phyloP scores from a whole-genome alignment of 2,888 invertebrate species.

The Taenaris catops region DNA sequence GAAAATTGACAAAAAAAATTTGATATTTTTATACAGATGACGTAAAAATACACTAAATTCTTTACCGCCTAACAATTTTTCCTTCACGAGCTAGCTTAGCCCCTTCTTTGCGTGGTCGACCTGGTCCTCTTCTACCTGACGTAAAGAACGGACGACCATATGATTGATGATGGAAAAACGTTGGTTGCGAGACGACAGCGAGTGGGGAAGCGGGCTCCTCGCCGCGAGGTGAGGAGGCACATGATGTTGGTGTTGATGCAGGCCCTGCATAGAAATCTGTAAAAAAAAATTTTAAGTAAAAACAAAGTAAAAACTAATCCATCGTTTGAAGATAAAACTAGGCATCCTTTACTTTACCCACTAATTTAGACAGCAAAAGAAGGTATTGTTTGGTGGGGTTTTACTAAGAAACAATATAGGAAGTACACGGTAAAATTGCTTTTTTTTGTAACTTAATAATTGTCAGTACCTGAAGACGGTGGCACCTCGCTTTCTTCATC shows the following conservation, averaged over 20 bases:
- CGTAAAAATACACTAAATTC: no score
- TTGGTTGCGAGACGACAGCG: constrained; percentile 50
- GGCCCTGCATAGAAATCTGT: constrained; percentile 80
- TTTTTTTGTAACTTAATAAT: no score
- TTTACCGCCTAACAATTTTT: constrained; percentile 73
- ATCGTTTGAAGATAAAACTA: no score
- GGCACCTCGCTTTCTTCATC: constrained; percentile 86
- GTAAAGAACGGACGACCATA: constrained; percentile 69
- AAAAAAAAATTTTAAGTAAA: constrained; percentile 13
- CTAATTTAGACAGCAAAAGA: no score
- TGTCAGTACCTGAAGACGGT: constrained; percentile 76
- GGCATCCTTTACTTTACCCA: no score
- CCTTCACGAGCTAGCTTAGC: constrained; percentile 71
- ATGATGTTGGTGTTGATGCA: constrained; percentile 83
- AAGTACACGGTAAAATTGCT: no score
- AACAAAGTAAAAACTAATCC: no score
- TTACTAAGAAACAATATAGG: no score
- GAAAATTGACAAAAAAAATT: no score
- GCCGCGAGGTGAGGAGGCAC: constrained; percentile 81
- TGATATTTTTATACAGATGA: no score
- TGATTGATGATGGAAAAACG: constrained; percentile 66
- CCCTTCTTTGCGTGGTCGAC: constrained; percentile 89
- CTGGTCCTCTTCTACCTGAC: constrained; percentile 85
- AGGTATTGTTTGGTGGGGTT: no score
- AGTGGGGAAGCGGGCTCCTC: constrained; percentile 83